phyloP scores from a whole-genome alignment of 1,140 invertebrate genomes.

The Lysiphlebus fabarum region DNA sequence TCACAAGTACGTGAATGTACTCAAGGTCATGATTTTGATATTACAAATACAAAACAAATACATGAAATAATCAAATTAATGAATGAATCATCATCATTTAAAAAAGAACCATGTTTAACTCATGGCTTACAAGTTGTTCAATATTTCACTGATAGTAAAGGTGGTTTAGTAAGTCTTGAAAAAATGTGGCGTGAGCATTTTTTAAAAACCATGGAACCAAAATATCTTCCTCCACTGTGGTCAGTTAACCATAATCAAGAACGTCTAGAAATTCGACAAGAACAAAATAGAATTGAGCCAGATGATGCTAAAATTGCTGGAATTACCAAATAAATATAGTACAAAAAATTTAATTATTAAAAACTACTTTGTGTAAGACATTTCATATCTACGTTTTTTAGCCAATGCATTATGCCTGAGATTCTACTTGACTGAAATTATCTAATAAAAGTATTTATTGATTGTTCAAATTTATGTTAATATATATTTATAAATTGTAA shows the following conservation, averaged over 20 bases:
- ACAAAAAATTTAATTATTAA: too few species aligned
- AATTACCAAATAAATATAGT: slow-evolving; percentile 27
- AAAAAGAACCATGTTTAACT: background rate
- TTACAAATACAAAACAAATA: too few species aligned
- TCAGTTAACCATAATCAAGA: slow-evolving; percentile 70
- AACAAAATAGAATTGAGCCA: slow-evolving; percentile 47
- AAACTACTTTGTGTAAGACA: too few species aligned
- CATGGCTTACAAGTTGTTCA: slow-evolving; percentile 57
- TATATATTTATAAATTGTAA: too few species aligned
- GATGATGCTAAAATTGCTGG: slow-evolving; percentile 48
- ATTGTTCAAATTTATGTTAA: too few species aligned
- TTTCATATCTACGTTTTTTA: too few species aligned
- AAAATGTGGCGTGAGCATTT: slow-evolving; percentile 77
- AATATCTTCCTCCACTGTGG: slow-evolving; percentile 72
- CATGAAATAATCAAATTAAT: too few species aligned
- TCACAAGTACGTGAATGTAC: slow-evolving; percentile 53
- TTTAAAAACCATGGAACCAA: slow-evolving; percentile 69
- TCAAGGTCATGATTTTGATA: background rate
- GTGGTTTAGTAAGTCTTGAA: slow-evolving; percentile 69
- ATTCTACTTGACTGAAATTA: too few species aligned
- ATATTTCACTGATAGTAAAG: slow-evolving; percentile 56
- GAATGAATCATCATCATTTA: slow-evolving; percentile 1
- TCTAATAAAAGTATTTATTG: too few species aligned
- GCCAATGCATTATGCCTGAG: too few species aligned
- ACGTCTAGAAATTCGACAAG: slow-evolving; percentile 45